Evolutionary conservation across 2,888 invertebrate genomes (phyloP), one percentile per base, ranked within the genome.

Genomic region (Willowsia nigromaculata): DNA sequence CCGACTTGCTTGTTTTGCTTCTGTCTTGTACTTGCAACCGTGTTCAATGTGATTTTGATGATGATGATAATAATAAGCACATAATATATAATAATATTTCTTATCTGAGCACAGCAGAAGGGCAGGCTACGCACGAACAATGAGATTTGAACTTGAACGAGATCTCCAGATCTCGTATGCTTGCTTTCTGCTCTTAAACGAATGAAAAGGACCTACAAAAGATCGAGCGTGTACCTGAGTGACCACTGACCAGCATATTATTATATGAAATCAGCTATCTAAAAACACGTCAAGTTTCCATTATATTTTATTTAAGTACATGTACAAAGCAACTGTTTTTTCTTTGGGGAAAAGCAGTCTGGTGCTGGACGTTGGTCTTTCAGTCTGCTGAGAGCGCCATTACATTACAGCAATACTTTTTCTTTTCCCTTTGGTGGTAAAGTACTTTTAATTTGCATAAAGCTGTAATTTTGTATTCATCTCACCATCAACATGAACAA

Each of bases 391-490:
- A 62, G 27, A 15, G 4, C 59, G n/a, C 5, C 7, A 62, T n/a
- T n/a, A 62, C 30, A 30, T 2, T 13, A 30, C 30, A 62, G 27
- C 13, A 25, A 43, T 11, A 37, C 13, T 53, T 78, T 56, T 18
- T 59, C 71, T 22, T 53, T 78, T 56, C 27, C 71, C 71, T 85
- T n/a, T 85, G 59, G 85, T 68, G 56, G 25, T 47, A 53, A 18
- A 30, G 30, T 33, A 13, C 22, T 37, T 78, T 33, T 56, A 81
- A 88, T 88, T 88, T 83, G 83, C 88, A 88, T 88, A 88, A 88
- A 88, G 71, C 83, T 76, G 88, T 88, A 88, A 83, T 88, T 88
- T 88, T 65, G 88, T 88, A 88, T 88, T 88, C 88, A 83, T 47
- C 82, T 83, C 82, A 85, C 56, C 25, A 74, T 74, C 53, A 74